A percentile compares a stretch with the other conserved stretches of the same genome.
Evolutionary conservation across 2,113 vertebrate species (phyloP).

Genomic region (Rhineura floridana): DNA sequence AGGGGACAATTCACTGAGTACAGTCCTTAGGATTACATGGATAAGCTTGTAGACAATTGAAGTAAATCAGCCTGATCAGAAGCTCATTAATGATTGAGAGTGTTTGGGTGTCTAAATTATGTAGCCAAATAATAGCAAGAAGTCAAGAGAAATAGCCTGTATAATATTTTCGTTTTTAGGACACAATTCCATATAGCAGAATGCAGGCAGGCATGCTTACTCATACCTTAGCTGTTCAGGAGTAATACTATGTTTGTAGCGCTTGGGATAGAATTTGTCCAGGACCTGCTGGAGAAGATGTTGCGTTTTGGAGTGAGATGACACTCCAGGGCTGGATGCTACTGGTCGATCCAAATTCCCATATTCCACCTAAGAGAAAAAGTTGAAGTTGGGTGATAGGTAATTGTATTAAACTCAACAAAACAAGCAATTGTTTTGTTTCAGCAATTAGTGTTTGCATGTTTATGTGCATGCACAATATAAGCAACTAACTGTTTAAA

Average conservation of each 20-base stretch:
- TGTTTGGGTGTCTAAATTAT: background rate
- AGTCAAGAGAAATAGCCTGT: no score
- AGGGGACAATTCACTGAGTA: no score
- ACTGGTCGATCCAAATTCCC: slow-evolving; percentile 82
- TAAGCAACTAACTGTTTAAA: slow-evolving; percentile 22
- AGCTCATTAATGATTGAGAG: background rate
- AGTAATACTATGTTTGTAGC: slow-evolving; percentile 83
- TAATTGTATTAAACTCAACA: background rate
- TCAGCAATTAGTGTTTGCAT: background rate
- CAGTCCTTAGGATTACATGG: background rate
- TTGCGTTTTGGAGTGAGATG: slow-evolving; percentile 81
- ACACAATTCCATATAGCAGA: slow-evolving; percentile 8
- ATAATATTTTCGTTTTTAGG: background rate
- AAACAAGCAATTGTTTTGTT: background rate
- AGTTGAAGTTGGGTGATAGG: background rate
- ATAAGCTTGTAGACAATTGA: background rate
- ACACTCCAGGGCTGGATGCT: slow-evolving; percentile 69
- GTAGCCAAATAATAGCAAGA: background rate
- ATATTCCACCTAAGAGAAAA: slow-evolving; percentile 80
- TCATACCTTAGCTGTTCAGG: slow-evolving; percentile 83
- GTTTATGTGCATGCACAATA: background rate
- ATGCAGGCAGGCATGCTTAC: background rate
- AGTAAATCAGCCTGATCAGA: background rate
- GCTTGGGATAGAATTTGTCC: slow-evolving; percentile 88
- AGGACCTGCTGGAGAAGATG: slow-evolving; percentile 85